Evolutionary conservation across 1,140 invertebrate species (phyloP).

Genomic region (Callitettix versicolor): DNA sequence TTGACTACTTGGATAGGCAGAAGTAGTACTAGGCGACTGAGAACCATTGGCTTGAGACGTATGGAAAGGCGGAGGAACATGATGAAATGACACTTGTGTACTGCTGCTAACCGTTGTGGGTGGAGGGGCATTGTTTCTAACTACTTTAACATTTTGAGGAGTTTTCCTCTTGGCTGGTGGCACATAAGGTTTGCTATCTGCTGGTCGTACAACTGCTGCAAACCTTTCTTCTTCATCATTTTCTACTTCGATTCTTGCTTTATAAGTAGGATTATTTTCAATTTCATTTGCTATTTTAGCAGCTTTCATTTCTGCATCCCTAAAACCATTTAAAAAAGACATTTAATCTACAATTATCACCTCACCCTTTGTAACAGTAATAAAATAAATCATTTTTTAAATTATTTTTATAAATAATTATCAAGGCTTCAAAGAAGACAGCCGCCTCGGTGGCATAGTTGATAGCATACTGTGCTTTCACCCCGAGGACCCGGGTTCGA

Average conservation of each 20-base stretch:
- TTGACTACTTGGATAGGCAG: not conserved
- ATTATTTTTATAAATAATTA: too few relatives aligned
- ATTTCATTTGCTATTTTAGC: slow-evolving; percentile 82
- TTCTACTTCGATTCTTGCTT: slow-evolving; percentile 70
- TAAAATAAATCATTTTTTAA: too few relatives aligned
- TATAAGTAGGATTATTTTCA: slow-evolving; percentile 69
- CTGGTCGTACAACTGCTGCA: slow-evolving; percentile 54
- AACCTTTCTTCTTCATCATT: slow-evolving; percentile 85
- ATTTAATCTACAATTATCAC: too few relatives aligned
- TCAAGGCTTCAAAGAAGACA: too few relatives aligned
- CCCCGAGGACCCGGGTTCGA: too few relatives aligned
- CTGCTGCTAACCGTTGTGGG: not conserved
- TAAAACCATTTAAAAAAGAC: slow-evolving; percentile 25
- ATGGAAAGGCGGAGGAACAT: slow-evolving; percentile 6
- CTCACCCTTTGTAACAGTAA: too few relatives aligned
- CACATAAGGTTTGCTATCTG: slow-evolving; percentile 48
- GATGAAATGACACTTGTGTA: not conserved
- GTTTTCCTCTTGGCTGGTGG: slow-evolving; percentile 61
- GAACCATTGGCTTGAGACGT: slow-evolving; percentile 2
- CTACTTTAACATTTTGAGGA: slow-evolving; percentile 42
- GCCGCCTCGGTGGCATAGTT: too few relatives aligned
- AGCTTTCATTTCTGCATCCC: slow-evolving; percentile 71
- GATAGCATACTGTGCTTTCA: too few relatives aligned
- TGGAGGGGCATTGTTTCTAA: slow-evolving; percentile 29
- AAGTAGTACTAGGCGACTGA: not conserved